phyloP scores from a whole-genome alignment of 64 coral and sea anemone species.

The Pachyseris speciosa region DNA sequence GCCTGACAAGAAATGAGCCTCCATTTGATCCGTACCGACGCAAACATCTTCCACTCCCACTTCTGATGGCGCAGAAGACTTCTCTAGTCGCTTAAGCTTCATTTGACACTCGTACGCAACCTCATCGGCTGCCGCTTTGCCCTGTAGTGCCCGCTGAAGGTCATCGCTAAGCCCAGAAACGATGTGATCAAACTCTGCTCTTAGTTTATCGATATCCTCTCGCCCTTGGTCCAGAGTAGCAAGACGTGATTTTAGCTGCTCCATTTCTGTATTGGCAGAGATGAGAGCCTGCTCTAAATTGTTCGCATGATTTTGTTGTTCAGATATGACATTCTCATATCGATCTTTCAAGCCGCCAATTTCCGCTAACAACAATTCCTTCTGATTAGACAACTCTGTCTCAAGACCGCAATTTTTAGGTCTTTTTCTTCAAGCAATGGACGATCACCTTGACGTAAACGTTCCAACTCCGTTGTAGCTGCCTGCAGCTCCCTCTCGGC shows the following conservation, averaged over 20 bases:
- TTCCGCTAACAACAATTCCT: background rate
- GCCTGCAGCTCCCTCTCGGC: conserved; percentile 35
- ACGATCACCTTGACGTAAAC: conserved; percentile 6
- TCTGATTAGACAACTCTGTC: background rate
- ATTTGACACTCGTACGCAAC: conserved; percentile 46
- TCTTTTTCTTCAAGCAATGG: conserved; percentile 15
- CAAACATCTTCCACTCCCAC: conserved; percentile 42
- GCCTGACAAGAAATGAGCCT: background rate
- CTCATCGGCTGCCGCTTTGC: conserved; percentile 59
- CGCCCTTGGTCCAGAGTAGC: background rate
- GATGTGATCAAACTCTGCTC: conserved; percentile 73
- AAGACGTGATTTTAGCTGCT: conserved; percentile 32
- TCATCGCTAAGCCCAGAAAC: conserved; percentile 85
- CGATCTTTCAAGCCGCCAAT: background rate
- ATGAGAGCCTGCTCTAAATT: background rate
- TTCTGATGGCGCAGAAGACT: conserved; percentile 46
- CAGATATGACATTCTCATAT: conserved; percentile 1
- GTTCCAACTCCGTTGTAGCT: background rate
- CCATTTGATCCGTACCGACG: conserved; percentile 41
- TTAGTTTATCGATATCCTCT: conserved; percentile 54
- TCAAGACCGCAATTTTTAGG: background rate
- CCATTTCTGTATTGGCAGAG: background rate
- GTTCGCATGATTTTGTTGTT: conserved; percentile 30
- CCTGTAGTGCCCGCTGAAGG: conserved; percentile 66
- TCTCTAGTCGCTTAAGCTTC: conserved; percentile 67